Evolutionary conservation across 2,888 invertebrate species (phyloP).

Genomic region (Dioctria linearis): DNA sequence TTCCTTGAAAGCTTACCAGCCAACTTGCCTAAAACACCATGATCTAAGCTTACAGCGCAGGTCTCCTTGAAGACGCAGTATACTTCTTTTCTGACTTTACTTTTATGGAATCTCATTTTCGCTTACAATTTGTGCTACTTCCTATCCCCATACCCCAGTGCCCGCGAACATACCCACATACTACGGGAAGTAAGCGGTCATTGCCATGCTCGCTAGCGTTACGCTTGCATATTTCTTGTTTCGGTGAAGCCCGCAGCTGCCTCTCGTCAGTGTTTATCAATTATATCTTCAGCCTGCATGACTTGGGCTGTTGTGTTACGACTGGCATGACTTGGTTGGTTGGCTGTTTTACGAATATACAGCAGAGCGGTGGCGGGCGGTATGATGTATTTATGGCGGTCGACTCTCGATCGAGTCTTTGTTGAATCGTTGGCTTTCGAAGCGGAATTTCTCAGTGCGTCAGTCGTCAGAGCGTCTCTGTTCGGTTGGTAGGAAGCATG

Average conservation of each 20-base stretch:
- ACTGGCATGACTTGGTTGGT: neutral
- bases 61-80: too few relatives aligned
- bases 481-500: slow-evolving; percentile 13
- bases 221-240: neutral
- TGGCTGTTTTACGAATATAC: neutral
- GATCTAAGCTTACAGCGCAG: too few relatives aligned
- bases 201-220: neutral
- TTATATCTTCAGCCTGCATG: neutral
- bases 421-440: slow-evolving; percentile 11
- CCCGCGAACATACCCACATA: too few relatives aligned
- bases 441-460: slow-evolving; percentile 9
- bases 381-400: neutral
- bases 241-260: neutral
- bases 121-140: too few relatives aligned
- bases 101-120: too few relatives aligned
- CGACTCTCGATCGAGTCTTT: neutral
- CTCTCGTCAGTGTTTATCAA: neutral
- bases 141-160: too few relatives aligned
- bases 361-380: neutral
- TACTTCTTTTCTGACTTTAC: too few relatives aligned
- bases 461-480: slow-evolving; percentile 1
- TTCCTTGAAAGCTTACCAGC: too few relatives aligned
- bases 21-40: too few relatives aligned
- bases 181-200: too few relatives aligned
- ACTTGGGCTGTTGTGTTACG: neutral